Evolutionary conservation across 2,888 invertebrate species (phyloP).

Genomic region (Caenorhabditis sulstoni): DNA sequence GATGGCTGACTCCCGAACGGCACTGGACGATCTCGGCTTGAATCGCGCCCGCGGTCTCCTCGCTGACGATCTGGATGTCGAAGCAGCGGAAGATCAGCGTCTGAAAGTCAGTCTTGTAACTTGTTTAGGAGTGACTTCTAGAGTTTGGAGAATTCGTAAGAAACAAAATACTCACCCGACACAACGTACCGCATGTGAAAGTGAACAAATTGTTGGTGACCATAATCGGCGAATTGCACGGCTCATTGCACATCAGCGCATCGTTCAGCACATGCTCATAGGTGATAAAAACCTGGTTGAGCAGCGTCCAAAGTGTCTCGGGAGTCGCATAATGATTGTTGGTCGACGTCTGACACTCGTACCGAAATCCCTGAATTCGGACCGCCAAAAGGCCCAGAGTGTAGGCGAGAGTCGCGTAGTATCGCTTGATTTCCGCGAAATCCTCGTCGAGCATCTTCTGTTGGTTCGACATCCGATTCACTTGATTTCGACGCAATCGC

Average conservation of each 20-base stretch:
- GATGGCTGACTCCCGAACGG: slow-evolving; percentile 19
- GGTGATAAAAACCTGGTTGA: slow-evolving; percentile 53
- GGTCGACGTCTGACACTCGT: slow-evolving; percentile 59
- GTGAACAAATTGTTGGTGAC: slow-evolving; percentile 78
- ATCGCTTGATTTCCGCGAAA: slow-evolving; percentile 61
- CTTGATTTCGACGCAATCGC: slow-evolving; percentile 48
- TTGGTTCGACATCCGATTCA: slow-evolving; percentile 52
- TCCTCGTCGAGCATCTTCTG: slow-evolving; percentile 58
- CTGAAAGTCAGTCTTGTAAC: no score
- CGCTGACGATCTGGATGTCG: slow-evolving; percentile 69
- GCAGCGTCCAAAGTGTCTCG: slow-evolving; percentile 54
- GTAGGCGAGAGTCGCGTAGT: slow-evolving; percentile 73
- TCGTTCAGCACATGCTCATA: slow-evolving; percentile 69
- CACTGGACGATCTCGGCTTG: slow-evolving; percentile 55
- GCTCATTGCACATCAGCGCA: slow-evolving; percentile 72
- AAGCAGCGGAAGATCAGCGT: slow-evolving; percentile 58
- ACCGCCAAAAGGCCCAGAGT: slow-evolving; percentile 76
- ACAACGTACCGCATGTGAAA: slow-evolving; percentile 58
- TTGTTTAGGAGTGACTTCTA: no score
- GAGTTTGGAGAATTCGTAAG: no score
- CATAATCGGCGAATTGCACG: slow-evolving; percentile 74
- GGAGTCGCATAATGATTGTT: slow-evolving; percentile 31
- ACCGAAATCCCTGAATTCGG: slow-evolving; percentile 75
- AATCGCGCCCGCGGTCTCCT: slow-evolving; percentile 66
- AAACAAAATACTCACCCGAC: slow-evolving; percentile 24